Evolutionary conservation across 2,888 invertebrate species (phyloP), one percentile per base, ranked within the genome.

Genomic region (Hedychridium roseum): DNA sequence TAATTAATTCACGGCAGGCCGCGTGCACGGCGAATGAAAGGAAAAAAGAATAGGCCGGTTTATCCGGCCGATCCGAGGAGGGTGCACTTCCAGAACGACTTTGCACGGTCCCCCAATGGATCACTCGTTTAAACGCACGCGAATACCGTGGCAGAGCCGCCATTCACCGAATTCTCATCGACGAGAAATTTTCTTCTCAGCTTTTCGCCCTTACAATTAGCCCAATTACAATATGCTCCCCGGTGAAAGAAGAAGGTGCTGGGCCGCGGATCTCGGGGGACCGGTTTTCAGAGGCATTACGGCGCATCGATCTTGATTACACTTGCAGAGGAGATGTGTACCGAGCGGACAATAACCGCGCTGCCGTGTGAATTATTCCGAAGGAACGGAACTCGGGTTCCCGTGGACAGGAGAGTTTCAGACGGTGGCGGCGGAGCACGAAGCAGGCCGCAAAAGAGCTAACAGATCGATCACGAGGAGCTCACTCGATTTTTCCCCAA

Each of bases 1-100:
- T 71, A 71, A 71, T 71, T 70, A 70, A 70, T 70, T 70, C 70
- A 67, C 60, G 57, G 64, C 62, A 54, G n/a, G n/a, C 60, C 62
- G 58, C 43, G 27, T 58, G 57, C 60, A 63, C 60, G 68, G 59
- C 57, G 61, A 60, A 60, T 57, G 56, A 26, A 4, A 36, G 28
- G 12, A 20, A 30, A 7, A 54, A 48, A 58, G n/a, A n/a, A n/a
- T n/a, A n/a, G n/a, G n/a, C n/a, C 60, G 56, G 54, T 57, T 59
- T 54, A 60, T 61, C 55, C 56, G 59, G 48, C 49, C 57, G 60
- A 65, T 60, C 60, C 62, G 63, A 50, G n/a, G n/a, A n/a, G n/a
- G n/a, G n/a, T n/a, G n/a, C n/a, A n/a, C n/a, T n/a, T n/a, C n/a
- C n/a, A n/a, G n/a, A n/a, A n/a, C n/a, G n/a, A n/a, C n/a, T n/a